phyloP scores from a whole-genome alignment of 2,113 vertebrate genomes.

The Python bivittatus region DNA sequence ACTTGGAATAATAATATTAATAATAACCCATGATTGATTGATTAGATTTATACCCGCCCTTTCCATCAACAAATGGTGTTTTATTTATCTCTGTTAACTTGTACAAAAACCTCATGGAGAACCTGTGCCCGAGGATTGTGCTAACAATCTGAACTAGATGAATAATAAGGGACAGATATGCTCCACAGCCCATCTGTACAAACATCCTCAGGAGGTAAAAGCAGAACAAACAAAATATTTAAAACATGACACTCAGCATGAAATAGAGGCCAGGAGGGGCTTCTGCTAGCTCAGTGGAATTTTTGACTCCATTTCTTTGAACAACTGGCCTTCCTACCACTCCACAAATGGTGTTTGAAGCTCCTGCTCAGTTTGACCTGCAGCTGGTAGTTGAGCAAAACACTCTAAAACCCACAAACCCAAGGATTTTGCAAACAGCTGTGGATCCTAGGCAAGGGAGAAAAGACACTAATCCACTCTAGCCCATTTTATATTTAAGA shows the following conservation, averaged over 20 bases:
- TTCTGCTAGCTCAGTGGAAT: background rate
- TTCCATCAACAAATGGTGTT: background rate
- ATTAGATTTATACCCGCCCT: background rate
- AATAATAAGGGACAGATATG: background rate
- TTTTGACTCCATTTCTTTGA: slow-evolving; percentile 7
- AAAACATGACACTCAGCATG: background rate
- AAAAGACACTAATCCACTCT: background rate
- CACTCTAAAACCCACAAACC: background rate
- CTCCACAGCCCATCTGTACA: background rate
- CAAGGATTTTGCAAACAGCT: background rate
- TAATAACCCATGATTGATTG: background rate
- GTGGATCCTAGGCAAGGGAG: background rate
- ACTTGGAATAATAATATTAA: background rate
- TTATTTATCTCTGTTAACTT: background rate
- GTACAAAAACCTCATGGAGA: background rate
- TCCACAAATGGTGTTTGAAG: background rate
- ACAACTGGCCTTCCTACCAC: background rate
- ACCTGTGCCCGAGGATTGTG: background rate
- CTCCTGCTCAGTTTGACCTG: background rate
- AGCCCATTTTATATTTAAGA: background rate
- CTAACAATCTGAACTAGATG: background rate
- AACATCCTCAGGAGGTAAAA: background rate
- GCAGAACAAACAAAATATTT: background rate
- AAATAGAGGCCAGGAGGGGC: background rate
- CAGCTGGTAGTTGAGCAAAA: slow-evolving; percentile 3